Evolutionary conservation across 2,888 invertebrate species (phyloP).

Genomic region (Cheilosia pagana): DNA sequence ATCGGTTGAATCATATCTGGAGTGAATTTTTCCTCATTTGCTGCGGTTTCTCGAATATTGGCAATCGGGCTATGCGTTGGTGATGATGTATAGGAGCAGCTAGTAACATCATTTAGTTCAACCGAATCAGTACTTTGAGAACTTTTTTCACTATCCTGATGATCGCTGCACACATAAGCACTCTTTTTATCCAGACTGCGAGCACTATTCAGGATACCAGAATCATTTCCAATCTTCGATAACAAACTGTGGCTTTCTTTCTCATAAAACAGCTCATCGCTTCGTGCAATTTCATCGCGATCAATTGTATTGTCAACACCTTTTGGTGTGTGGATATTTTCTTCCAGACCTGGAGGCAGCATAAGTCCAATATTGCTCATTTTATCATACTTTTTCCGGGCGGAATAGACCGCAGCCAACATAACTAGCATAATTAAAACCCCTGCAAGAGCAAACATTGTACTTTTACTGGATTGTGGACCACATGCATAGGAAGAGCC

Average conservation of each 20-base stretch:
- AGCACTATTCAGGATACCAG: slow-evolving; percentile 55
- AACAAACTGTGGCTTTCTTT: slow-evolving; percentile 76
- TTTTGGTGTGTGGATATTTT: slow-evolving; percentile 75
- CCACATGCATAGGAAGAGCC: slow-evolving; percentile 75
- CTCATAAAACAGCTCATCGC: slow-evolving; percentile 74
- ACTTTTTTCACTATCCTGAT: slow-evolving; percentile 70
- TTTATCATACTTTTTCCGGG: slow-evolving; percentile 77
- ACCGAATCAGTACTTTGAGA: slow-evolving; percentile 76
- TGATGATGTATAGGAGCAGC: slow-evolving; percentile 72
- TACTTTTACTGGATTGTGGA: slow-evolving; percentile 75
- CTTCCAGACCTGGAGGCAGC: slow-evolving; percentile 78
- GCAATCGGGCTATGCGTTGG: slow-evolving; percentile 66
- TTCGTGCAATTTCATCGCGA: slow-evolving; percentile 72
- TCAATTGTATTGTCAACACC: slow-evolving; percentile 75
- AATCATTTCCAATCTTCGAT: slow-evolving; percentile 68
- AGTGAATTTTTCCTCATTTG: slow-evolving; percentile 45
- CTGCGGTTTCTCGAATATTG: slow-evolving; percentile 26
- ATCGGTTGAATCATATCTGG: slow-evolving; percentile 40
- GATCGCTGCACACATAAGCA: slow-evolving; percentile 54
- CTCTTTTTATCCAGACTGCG: slow-evolving; percentile 66
- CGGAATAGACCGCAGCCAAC: slow-evolving; percentile 71
- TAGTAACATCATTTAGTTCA: slow-evolving; percentile 76
- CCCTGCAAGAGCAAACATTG: slow-evolving; percentile 74
- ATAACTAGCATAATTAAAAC: slow-evolving; percentile 56
- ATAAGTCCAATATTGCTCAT: slow-evolving; percentile 79